phyloP scores from a whole-genome alignment of 2,113 vertebrate genomes.

The Rhinoptilus africanus region DNA sequence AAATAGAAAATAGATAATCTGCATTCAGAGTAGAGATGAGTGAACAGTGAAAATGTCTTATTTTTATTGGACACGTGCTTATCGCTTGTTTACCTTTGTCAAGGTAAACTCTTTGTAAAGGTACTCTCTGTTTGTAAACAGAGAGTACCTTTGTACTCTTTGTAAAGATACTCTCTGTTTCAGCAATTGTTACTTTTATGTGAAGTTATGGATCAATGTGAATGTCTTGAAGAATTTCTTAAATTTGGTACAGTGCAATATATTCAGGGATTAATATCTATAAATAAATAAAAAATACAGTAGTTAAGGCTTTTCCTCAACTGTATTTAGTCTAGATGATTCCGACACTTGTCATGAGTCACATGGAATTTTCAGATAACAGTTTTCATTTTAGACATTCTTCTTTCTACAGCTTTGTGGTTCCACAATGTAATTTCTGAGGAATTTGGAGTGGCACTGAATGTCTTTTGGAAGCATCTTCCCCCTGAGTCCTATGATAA shows the following conservation, averaged over 20 bases:
- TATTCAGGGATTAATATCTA: background rate
- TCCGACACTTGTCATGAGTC: background rate
- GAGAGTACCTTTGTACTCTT: no score
- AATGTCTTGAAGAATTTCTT: background rate
- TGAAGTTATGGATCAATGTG: background rate
- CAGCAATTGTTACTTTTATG: background rate
- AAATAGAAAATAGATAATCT: background rate
- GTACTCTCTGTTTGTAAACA: no score
- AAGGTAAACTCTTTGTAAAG: no score
- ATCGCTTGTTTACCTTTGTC: background rate
- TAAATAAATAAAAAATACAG: background rate
- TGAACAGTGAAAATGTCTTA: background rate
- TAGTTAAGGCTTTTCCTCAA: conserved; percentile 25
- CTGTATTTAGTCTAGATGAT: conserved; percentile 23
- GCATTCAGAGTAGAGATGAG: background rate
- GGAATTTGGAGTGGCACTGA: conserved; percentile 92
- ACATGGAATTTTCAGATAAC: background rate
- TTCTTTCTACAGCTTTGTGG: conserved; percentile 85
- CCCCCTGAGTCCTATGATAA: conserved; percentile 86
- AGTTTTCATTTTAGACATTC: conserved; percentile 39
- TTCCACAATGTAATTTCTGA: conserved; percentile 93
- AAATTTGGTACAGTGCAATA: background rate
- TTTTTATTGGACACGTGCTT: background rate
- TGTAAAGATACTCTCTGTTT: no score
- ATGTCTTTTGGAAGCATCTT: conserved; percentile 94